Evolutionary conservation across 2,888 invertebrate species (phyloP).

Genomic region (Tineola bisselliella): DNA sequence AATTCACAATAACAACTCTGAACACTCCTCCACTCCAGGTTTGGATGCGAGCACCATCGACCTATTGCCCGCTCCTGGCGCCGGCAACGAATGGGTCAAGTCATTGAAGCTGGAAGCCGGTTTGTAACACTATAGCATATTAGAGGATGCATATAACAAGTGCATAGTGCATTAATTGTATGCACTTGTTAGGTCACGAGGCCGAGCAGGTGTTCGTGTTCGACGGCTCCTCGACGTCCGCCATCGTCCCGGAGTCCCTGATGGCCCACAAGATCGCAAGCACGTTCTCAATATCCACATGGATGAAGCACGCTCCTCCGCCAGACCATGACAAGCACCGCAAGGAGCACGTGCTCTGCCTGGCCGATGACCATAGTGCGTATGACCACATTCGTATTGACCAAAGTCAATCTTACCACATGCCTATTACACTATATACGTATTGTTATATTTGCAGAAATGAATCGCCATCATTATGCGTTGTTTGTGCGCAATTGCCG

Average conservation of each 20-base stretch:
- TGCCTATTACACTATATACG: too few relatives aligned
- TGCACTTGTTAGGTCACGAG: constrained; percentile 67
- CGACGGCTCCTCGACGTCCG: constrained; percentile 90
- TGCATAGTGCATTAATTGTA: too few relatives aligned
- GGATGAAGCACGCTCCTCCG: constrained; percentile 92
- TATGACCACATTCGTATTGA: too few relatives aligned
- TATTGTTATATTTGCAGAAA: constrained; percentile 78
- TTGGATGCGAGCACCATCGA: constrained; percentile 86
- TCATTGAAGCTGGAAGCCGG: constrained; percentile 85
- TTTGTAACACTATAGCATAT: too few relatives aligned
- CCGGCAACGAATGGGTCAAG: constrained; percentile 83
- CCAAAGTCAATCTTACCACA: too few relatives aligned
- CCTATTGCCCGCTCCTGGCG: constrained; percentile 83
- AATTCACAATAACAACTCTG: too few relatives aligned
- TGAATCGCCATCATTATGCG: constrained; percentile 99
- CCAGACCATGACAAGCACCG: constrained; percentile 84
- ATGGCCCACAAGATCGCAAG: constrained; percentile 80
- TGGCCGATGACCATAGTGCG: constrained; percentile 97
- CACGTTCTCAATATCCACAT: constrained; percentile 91
- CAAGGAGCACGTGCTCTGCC: constrained; percentile 97
- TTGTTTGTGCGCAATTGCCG: constrained; percentile 97
- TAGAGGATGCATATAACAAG: too few relatives aligned
- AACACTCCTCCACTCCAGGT: too few relatives aligned
- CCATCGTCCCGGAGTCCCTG: constrained; percentile 80
- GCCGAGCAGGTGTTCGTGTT: constrained; percentile 95